These are phyloP conservation scores for Geophilus truncorum DNA, from an alignment of 2,888 invertebrate species.

Conservation along the genomic window DNA sequence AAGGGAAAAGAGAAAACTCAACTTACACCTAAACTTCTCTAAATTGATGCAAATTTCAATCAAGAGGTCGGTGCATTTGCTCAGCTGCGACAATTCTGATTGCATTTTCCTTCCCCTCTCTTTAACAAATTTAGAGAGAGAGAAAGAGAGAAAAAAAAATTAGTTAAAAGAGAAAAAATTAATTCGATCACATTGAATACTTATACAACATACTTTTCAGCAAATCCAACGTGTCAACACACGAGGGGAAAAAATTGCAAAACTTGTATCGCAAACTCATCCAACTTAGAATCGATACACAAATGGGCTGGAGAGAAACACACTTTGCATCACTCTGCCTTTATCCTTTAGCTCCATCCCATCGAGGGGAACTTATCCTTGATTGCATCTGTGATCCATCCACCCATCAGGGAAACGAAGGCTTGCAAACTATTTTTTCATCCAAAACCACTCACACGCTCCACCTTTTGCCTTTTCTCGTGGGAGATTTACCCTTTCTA, in stretches of 20 bases:
- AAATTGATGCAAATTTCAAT: slow-evolving; percentile 20
- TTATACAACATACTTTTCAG: not conserved
- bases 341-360: slow-evolving; percentile 1
- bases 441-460: slow-evolving; percentile 5
- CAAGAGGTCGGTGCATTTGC: slow-evolving; percentile 20
- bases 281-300: not conserved
- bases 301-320: not conserved
- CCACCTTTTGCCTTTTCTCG: slow-evolving; percentile 12
- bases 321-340: not conserved
- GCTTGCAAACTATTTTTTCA: not conserved
- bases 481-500: slow-evolving; percentile 2
- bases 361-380: not conserved
- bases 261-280: not conserved
- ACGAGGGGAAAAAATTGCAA: not conserved
- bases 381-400: slow-evolving; percentile 14
- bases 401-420: slow-evolving; percentile 11
- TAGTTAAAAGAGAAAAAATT: not conserved
- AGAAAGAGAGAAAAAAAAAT: too few species aligned
- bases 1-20: not conserved
- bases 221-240: not conserved
- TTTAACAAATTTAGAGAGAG: not conserved
- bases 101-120: not conserved
- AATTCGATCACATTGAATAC: not conserved
- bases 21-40: slow-evolving; percentile 10
- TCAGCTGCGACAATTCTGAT: slow-evolving; percentile 7